Percentiles rank a stretch among this genome's conserved stretches.
Evolutionary conservation across 2,113 vertebrate genomes (phyloP).

Genomic region (Smithornis capensis): DNA sequence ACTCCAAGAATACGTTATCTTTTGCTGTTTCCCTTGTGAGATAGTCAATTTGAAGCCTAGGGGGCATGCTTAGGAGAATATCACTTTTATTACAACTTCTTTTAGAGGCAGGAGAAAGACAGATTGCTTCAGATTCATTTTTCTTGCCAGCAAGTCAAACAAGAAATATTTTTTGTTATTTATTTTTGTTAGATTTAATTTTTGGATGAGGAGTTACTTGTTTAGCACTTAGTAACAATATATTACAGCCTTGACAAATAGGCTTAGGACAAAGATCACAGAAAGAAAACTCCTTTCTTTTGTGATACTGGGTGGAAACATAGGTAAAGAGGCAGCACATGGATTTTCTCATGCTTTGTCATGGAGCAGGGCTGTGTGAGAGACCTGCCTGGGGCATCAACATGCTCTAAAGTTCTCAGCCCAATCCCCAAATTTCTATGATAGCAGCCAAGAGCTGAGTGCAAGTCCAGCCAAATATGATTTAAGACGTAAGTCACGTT

Average conservation of each 20-base stretch:
- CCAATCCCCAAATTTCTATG: neutral
- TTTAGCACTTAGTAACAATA: neutral
- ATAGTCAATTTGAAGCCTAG: neutral
- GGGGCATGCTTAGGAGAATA: neutral
- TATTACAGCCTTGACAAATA: neutral
- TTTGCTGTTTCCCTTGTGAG: neutral
- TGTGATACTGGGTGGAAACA: rapidly evolving
- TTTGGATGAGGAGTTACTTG: neutral
- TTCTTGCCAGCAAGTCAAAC: neutral
- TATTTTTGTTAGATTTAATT: neutral
- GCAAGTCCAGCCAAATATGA: neutral
- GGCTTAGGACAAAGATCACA: neutral
- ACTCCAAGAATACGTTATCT: neutral
- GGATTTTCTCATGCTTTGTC: neutral
- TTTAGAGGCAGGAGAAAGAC: neutral
- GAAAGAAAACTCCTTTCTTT: neutral
- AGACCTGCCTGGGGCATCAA: neutral
- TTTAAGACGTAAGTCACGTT: neutral
- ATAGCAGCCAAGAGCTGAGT: neutral
- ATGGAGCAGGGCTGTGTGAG: neutral
- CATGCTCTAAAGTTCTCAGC: neutral
- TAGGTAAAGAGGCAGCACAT: neutral
- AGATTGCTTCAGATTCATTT: neutral
- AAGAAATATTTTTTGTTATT: neutral
- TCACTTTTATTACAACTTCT: neutral